Percentiles rank a stretch among this genome's conserved stretches.
Conservation (phyloP, 2,113 vertebrate species). For the Bambusicola thoracicus region DNA sequence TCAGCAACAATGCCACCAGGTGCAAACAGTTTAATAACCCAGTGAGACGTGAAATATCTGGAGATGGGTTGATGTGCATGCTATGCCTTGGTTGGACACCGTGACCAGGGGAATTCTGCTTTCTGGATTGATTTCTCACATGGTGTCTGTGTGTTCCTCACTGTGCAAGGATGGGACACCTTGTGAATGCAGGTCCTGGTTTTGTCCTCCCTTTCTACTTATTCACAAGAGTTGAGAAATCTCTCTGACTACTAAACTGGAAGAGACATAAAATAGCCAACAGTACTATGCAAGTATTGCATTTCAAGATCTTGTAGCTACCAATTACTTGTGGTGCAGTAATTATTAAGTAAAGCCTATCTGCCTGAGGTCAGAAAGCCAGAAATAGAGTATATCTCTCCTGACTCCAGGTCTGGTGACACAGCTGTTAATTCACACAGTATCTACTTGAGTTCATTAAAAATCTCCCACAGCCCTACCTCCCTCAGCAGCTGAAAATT, state of each 20-base stretch:
- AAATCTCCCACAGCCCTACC: slow-evolving; percentile 31
- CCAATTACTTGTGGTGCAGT: background rate
- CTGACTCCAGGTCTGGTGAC: background rate
- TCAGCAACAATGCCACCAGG: background rate
- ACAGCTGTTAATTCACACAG: slow-evolving; percentile 16
- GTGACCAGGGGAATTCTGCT: background rate
- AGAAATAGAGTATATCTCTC: background rate
- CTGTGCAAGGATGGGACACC: fast-evolving
- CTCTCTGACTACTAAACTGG: background rate
- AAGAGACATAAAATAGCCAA: background rate
- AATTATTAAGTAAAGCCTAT: slow-evolving; percentile 8
- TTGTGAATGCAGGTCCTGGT: background rate
- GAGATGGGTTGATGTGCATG: background rate
- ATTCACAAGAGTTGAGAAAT: background rate
- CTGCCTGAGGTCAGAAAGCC: slow-evolving; percentile 17
- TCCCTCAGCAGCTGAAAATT: slow-evolving; percentile 4
- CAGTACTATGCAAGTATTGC: background rate
- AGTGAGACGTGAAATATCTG: background rate
- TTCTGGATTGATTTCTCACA: background rate
- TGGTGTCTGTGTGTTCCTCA: fast-evolving
- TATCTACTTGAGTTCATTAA: slow-evolving; percentile 50
- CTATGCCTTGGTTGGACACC: background rate
- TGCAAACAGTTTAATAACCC: background rate
- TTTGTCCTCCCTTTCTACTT: background rate
- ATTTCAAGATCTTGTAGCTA: background rate